Evolutionary conservation across 2,113 vertebrate genomes (phyloP), one percentile per base, ranked within the genome.

Genomic region (Aphyosemion australe): DNA sequence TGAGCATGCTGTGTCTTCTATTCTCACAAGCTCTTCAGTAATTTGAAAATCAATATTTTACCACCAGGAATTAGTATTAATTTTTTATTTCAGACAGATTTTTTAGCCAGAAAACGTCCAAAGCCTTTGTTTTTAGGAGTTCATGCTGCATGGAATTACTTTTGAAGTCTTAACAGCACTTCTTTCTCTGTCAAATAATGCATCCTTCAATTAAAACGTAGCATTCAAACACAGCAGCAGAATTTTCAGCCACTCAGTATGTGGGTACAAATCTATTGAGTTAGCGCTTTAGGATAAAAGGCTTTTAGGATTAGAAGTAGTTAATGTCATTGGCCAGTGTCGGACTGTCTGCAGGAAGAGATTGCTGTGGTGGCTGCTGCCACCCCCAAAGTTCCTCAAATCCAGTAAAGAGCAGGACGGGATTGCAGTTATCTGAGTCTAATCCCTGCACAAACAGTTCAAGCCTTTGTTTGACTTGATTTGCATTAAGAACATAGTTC

Each of bases 341-440:
- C 18, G 21, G 19, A n/a, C 32, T 48, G 19, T 42, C 45, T 57
- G 1, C 15, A 26, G 19, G 32, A 53, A 60, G 21, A 10, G 11
- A 37, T 69, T 47, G 50, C 41, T 32, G 12, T 1, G 37, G 39
- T 8, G 16, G 39, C 20, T 34, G 59, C 14, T 15, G 7, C 37
- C 58, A 31, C 45, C 52, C 21, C 20, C 37, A 57, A 58, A 50
- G 14, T 21, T 46, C 39, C 39, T 16, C 21, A 59, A 45, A 63
- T 72, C 60, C 60, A 57, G 20, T 48, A 2, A 57, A 71, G 45
- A 63, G n/a, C 34, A 63, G 21, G 45, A 50, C 34, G 42, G 21
- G n/a, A 12, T 13, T 52, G 15, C 45, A 32, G 26, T 56, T 51
- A 31, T 61, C 34, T 71, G 5, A 45, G 32, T 49, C 5, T 72